Conservation (phyloP, 2,797 vertebrate genomes). For the Uromys caudimaculatus region DNA sequence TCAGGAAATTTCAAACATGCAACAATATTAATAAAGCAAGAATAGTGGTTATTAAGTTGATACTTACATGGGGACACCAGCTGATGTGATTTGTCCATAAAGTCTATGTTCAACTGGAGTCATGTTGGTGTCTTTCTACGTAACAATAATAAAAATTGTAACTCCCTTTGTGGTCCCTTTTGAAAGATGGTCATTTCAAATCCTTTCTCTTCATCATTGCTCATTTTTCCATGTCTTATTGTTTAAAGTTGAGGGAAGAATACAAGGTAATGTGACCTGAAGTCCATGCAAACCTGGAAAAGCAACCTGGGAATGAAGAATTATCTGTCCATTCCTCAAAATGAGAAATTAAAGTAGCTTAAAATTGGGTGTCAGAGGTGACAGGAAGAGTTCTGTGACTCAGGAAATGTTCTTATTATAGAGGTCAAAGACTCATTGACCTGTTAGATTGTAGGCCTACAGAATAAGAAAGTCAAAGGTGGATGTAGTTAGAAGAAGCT, state of each 20-base stretch:
- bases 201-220: not conserved
- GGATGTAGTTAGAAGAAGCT: not conserved
- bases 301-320: not conserved
- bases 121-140: constrained; percentile 54
- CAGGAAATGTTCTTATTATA: not conserved
- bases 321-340: not conserved
- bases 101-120: constrained; percentile 32
- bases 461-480: not conserved
- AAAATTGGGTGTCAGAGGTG: not conserved
- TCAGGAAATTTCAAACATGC: constrained; percentile 64
- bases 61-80: not conserved
- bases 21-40: constrained; percentile 73
- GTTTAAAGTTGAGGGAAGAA: not conserved
- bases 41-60: constrained; percentile 48
- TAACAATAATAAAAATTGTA: constrained; percentile 24
- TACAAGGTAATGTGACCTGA: not conserved
- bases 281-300: not conserved
- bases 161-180: constrained; percentile 5
- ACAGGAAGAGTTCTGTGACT: not conserved
- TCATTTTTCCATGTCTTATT: not conserved
- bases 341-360: not conserved
- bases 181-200: constrained; percentile 38
- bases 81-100: constrained; percentile 10
- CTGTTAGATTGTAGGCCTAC: not conserved
- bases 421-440: not conserved